Conservation (phyloP, 2,797 vertebrate species). For the Paratrypauchen microcephalus region DNA sequence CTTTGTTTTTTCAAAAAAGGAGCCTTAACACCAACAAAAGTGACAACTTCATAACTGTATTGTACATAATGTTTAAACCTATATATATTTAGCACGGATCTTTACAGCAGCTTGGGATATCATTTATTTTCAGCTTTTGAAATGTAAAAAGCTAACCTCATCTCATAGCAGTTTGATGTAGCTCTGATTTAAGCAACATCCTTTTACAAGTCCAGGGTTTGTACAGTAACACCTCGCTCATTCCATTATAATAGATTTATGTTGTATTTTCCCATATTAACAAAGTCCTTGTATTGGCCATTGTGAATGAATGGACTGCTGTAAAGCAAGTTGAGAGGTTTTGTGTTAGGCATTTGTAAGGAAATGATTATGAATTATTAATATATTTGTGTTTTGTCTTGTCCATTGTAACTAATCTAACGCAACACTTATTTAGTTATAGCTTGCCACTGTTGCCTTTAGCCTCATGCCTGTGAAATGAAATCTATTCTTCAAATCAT, state of each 20-base stretch:
- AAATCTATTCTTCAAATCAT: constrained; percentile 37
- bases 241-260: constrained; percentile 27
- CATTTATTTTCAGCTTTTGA: constrained; percentile 42
- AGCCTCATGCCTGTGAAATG: constrained; percentile 56
- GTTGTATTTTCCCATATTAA: neutral
- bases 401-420: constrained; percentile 20
- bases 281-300: neutral
- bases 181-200: constrained; percentile 31
- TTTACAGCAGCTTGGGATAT: constrained; percentile 43
- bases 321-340: constrained; percentile 13
- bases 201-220: constrained; percentile 20
- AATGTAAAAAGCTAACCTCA: constrained; percentile 21
- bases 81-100: constrained; percentile 53
- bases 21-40: constrained; percentile 59
- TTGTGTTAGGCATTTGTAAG: neutral
- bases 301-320: neutral
- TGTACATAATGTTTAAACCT: constrained; percentile 66
- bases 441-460: constrained; percentile 56
- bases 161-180: constrained; percentile 46
- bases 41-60: constrained; percentile 61
- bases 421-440: constrained; percentile 18
- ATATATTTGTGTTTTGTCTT: constrained; percentile 26
- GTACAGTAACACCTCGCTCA: constrained; percentile 32
- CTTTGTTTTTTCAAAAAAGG: constrained; percentile 38
- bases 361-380: constrained; percentile 6